Evolutionary conservation across 2,888 invertebrate genomes (phyloP).

Genomic region (Yponomeuta malinellus): DNA sequence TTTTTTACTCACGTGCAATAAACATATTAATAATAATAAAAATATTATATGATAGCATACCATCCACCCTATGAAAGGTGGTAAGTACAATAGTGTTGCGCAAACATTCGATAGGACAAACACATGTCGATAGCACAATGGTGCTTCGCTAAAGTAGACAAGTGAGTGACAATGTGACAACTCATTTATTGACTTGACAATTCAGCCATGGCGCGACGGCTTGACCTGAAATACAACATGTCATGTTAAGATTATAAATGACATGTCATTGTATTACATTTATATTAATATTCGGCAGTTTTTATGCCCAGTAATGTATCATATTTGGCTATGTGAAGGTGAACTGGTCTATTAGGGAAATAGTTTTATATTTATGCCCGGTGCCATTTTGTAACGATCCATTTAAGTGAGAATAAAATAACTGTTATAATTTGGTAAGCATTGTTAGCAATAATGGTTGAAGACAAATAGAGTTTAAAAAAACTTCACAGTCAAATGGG

Average conservation of each 20-base stretch:
- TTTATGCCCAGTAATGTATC: neutral
- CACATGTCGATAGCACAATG: neutral
- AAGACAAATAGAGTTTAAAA: neutral
- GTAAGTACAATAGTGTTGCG: slow-evolving; percentile 5
- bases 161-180: slow-evolving; percentile 3
- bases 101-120: neutral
- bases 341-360: neutral
- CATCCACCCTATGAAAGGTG: too few relatives aligned
- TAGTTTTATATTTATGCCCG: neutral
- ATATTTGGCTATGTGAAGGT: neutral
- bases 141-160: neutral
- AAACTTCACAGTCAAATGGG: neutral
- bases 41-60: too few relatives aligned
- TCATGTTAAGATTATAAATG: neutral
- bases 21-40: too few relatives aligned
- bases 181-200: slow-evolving; percentile 4
- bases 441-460: neutral
- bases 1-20: too few relatives aligned
- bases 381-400: too few relatives aligned
- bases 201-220: neutral
- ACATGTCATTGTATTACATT: neutral
- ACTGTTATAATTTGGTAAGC: neutral
- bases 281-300: neutral
- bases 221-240: neutral
- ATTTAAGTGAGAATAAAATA: too few relatives aligned